Percentiles rank a stretch among this genome's conserved stretches.
phyloP scores from a whole-genome alignment of 2,113 vertebrate species.

The Periophthalmodon schlosseri region DNA sequence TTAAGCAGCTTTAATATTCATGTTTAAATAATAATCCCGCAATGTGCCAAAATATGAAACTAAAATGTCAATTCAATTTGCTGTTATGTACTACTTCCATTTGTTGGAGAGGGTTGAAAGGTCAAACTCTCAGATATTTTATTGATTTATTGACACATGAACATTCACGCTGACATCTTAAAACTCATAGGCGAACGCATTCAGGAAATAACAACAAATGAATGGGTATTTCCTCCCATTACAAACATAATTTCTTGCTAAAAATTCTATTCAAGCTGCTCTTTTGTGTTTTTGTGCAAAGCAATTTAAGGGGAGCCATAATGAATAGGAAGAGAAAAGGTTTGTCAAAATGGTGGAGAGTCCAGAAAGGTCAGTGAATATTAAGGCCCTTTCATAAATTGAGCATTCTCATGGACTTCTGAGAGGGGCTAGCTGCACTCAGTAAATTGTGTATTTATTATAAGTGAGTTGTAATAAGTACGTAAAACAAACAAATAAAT shows the following conservation, averaged over 20 bases:
- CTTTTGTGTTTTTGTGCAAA: conserved; percentile 4
- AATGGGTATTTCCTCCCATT: conserved; percentile 1
- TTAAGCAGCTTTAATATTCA: neutral
- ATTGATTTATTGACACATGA: conserved; percentile 50
- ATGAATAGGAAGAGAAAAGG: conserved; percentile 34
- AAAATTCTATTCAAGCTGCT: neutral
- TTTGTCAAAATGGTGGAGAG: conserved; percentile 36
- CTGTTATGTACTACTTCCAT: conserved; percentile 12
- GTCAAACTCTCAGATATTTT: conserved; percentile 33
- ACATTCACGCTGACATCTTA: conserved; percentile 41
- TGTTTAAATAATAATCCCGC: conserved; percentile 1
- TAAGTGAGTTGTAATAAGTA: too few relatives aligned
- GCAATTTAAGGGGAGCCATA: conserved; percentile 11
- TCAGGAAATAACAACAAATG: conserved; percentile 21
- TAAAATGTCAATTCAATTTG: conserved; percentile 32
- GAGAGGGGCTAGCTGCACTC: too few relatives aligned
- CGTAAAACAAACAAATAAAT: too few relatives aligned
- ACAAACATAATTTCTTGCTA: neutral
- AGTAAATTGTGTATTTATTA: too few relatives aligned
- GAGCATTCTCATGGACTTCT: neutral
- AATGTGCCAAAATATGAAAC: conserved; percentile 3
- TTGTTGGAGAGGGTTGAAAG: conserved; percentile 36
- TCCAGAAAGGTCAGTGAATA: conserved; percentile 62
- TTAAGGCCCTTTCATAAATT: neutral
- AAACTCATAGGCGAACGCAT: neutral